A percentile compares a stretch with the other conserved stretches of the same genome.
Evolutionary conservation across 2,797 vertebrate species (phyloP).

Genomic region (Crypturellus tataupa): DNA sequence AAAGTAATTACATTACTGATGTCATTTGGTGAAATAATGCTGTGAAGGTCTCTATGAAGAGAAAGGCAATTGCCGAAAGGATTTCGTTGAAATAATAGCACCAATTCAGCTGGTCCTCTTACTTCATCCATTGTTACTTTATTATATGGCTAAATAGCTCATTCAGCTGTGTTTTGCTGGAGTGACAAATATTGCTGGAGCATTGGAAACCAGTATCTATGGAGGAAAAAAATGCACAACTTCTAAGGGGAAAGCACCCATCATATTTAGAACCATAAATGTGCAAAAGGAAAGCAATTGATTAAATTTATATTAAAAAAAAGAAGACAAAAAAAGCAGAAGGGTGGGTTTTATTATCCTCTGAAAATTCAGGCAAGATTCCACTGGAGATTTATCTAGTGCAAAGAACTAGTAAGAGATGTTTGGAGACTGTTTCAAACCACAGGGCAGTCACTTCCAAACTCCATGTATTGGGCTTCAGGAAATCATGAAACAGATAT

Average conservation of each 20-base stretch:
- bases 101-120: constrained; percentile 32
- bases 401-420: background rate
- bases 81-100: constrained; percentile 63
- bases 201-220: background rate
- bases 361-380: background rate
- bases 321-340: background rate
- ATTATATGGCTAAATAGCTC: constrained; percentile 61
- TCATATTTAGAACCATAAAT: background rate
- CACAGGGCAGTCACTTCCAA: background rate
- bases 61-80: constrained; percentile 50
- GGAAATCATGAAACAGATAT: background rate
- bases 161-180: constrained; percentile 52
- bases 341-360: background rate
- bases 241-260: constrained; percentile 22
- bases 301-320: background rate
- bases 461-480: background rate
- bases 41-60: constrained; percentile 24
- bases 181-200: constrained; percentile 37
- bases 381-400: background rate
- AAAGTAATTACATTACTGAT: constrained; percentile 71
- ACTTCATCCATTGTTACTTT: constrained; percentile 57
- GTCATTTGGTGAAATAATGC: constrained; percentile 70
- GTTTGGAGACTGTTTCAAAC: background rate
- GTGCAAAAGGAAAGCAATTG: background rate
- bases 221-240: background rate